Conservation (phyloP, 2,888 invertebrate genomes). For the Leistus spinibarbis region DNA sequence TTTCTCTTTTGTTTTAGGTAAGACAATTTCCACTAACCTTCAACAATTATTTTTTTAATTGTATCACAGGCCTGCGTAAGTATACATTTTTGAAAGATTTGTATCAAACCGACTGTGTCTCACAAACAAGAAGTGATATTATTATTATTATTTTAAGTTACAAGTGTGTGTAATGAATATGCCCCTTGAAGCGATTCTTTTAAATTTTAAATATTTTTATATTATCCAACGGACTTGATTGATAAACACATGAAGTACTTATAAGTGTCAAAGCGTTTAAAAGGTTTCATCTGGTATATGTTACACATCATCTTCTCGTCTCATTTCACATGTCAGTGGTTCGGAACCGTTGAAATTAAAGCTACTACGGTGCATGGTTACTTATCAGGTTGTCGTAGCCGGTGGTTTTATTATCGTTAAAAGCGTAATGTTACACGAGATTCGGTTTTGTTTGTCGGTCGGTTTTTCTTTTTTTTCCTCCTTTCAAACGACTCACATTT, state of each 20-base stretch:
- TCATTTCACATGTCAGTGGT: background rate
- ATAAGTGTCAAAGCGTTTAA: background rate
- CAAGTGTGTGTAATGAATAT: background rate
- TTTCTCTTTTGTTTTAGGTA: too few species aligned
- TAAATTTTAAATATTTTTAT: background rate
- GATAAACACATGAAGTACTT: background rate
- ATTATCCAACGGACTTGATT: background rate
- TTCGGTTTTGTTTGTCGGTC: background rate
- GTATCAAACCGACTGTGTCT: too few species aligned
- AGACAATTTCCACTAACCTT: too few species aligned
- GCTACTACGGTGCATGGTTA: background rate
- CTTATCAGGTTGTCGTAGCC: background rate
- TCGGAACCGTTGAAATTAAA: background rate
- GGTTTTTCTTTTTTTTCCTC: background rate
- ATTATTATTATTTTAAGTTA: background rate
- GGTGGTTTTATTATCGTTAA: background rate
- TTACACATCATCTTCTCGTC: background rate
- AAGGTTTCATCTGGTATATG: background rate
- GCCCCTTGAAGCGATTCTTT: background rate
- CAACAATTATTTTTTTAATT: too few species aligned
- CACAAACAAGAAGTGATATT: too few species aligned
- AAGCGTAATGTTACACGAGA: background rate
- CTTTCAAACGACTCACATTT: background rate
- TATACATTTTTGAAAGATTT: too few species aligned
- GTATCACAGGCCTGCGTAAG: too few species aligned